Percentiles rank a stretch among this genome's conserved stretches.
Conservation (phyloP, 2,113 vertebrate species). For the Oriolus oriolus region DNA sequence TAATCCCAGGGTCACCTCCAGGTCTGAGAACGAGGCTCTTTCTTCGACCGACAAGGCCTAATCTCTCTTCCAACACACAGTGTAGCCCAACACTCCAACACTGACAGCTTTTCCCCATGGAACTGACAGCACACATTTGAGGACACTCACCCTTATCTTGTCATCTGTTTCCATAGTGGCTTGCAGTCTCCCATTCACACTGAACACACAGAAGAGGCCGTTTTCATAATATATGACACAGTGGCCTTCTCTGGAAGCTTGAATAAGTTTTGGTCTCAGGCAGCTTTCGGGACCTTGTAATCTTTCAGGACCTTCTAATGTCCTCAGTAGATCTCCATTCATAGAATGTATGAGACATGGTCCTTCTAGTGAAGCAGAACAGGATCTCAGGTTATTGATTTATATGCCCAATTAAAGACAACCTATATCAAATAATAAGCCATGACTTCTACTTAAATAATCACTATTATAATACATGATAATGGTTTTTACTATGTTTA, state of each 20-base stretch:
- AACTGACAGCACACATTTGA: not conserved
- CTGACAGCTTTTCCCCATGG: not conserved
- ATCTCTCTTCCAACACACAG: too few relatives aligned
- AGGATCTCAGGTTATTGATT: not conserved
- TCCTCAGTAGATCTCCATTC: slow-evolving; percentile 95
- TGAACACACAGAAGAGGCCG: slow-evolving; percentile 90
- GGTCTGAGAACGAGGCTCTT: too few relatives aligned
- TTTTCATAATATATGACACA: slow-evolving; percentile 93
- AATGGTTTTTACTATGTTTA: not conserved
- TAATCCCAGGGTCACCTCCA: too few relatives aligned
- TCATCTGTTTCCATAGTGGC: slow-evolving; percentile 86
- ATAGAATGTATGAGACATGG: slow-evolving; percentile 99
- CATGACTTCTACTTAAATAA: not conserved
- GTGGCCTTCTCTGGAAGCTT: slow-evolving; percentile 90
- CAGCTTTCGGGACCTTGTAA: slow-evolving; percentile 82
- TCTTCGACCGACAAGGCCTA: too few relatives aligned
- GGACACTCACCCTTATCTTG: slow-evolving; percentile 81
- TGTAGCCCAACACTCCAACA: too few relatives aligned
- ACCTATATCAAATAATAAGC: not conserved
- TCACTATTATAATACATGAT: not conserved
- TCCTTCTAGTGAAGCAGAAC: slow-evolving; percentile 79
- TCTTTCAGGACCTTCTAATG: slow-evolving; percentile 86
- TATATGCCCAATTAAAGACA: not conserved
- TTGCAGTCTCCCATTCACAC: slow-evolving; percentile 91
- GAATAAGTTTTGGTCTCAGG: slow-evolving; percentile 86